Conservation (phyloP, 2,888 invertebrate genomes). For the Troides aeacus region DNA sequence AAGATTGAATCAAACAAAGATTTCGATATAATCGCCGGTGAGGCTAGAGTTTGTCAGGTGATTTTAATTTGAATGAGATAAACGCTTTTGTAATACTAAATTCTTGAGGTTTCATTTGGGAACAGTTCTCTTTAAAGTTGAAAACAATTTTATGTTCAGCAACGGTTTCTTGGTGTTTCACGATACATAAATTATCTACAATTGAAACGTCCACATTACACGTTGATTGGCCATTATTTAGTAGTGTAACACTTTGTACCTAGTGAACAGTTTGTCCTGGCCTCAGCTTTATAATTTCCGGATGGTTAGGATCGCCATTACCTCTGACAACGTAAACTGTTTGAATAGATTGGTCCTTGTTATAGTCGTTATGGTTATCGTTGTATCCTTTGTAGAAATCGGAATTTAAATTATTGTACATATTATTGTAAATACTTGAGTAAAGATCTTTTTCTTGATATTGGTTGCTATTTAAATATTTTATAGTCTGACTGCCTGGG, state of each 20-base stretch:
- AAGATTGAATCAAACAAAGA: no score
- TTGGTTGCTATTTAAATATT: slow-evolving; percentile 12
- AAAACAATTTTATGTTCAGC: slow-evolving; percentile 12
- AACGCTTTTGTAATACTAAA: no score
- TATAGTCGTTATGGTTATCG: slow-evolving; percentile 38
- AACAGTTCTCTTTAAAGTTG: background rate
- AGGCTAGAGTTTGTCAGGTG: no score
- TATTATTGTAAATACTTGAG: slow-evolving; percentile 24
- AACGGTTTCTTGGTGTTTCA: slow-evolving; percentile 2
- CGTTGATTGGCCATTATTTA: background rate
- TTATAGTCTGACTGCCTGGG: slow-evolving; percentile 30
- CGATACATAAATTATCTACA: slow-evolving; percentile 13
- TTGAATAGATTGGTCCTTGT: slow-evolving; percentile 41
- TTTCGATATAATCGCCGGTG: no score
- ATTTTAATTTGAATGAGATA: no score
- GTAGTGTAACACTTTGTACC: background rate
- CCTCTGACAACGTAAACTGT: slow-evolving; percentile 72
- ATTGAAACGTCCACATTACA: slow-evolving; percentile 7
- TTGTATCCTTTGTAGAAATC: slow-evolving; percentile 39
- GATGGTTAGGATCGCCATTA: slow-evolving; percentile 69
- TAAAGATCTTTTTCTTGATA: slow-evolving; percentile 5
- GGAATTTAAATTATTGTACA: slow-evolving; percentile 29
- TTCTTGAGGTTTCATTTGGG: no score
- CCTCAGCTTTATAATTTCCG: slow-evolving; percentile 65
- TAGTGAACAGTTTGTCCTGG: slow-evolving; percentile 49